Base-by-base conservation (phyloP, 1,140 invertebrate genomes). In the Gonioctena quinquepunctata region DNA sequence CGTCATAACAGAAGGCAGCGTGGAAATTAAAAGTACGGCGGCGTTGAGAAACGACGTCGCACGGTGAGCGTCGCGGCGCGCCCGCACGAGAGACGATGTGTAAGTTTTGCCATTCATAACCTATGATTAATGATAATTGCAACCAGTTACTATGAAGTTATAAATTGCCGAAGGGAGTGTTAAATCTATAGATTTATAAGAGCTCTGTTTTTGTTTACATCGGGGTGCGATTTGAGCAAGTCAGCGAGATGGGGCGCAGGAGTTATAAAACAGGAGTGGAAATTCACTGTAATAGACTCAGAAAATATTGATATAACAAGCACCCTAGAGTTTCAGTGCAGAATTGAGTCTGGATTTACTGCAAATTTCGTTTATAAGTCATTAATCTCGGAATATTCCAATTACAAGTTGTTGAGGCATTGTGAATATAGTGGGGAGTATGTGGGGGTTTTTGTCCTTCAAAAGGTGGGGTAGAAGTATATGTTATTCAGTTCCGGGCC, bases 41-140 rank as follows among this genome's bases (percentile, higher is more conserved):
- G n/a, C 16, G 33, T 16, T 11, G 19, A 48, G 48, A 42, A 50
- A 68, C 61, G 54, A 26, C 60, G 48, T 8, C 42, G 21, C 16
- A 18, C 59, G 18, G 61, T 19, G 6, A 23, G 26, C 49, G 42
- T 22, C 28, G 18, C 61, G 28, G n/a, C n/a, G n/a, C n/a, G n/a
- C n/a, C n/a, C n/a, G n/a, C n/a, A 28, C 28, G 33, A 62, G 21
- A 42, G 70, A 73, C 73, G 71, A 75, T 68, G 74, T 77, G 73
- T 70, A 80, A 80, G 77, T 80, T 80, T 78, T 74, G 70, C 78
- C 78, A 80, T 80, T 80, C 78, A 80, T 80, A 80, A 80, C 76
- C 66, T 75, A 73, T 80, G 78, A 80, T 80, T 80, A 80, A 80
- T 80, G 78, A 80, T 80, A 80, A 80, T 80, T 80, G 76, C 76